Evolutionary conservation across 35 echinoderm and acorn worm genomes (phyloP), one percentile per base, ranked within the genome.

Genomic region (Lytechinus pictus): DNA sequence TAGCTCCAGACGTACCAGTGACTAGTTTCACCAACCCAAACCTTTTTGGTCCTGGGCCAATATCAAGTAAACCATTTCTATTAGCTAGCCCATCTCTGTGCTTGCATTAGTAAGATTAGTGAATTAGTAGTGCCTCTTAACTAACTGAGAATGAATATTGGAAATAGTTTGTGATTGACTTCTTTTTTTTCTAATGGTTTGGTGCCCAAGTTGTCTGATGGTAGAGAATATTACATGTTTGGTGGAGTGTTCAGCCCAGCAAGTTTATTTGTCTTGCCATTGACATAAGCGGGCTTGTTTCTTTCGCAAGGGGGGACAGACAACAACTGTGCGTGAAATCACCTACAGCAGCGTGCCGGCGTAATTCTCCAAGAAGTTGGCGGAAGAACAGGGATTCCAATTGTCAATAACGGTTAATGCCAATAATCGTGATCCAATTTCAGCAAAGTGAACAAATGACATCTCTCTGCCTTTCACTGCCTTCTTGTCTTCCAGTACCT

Each of bases 351-450:
- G 52, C 88, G 88, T 58, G 56, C 5, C 1, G 14, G 66, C 88
- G 52, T 90, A 90, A 90, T 54, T 90, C 88, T 33, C 88, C 29
- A 5, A 90, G 88, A 90, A 54, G 88, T 9, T 79, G 29, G 88
- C 88, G 12, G 28, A 54, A 52, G 88, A 90, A 90, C 88, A 90
- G 88, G 52, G 88, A 90, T 90, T 90, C 88, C 88, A 21, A 54
- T 90, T 90, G 88, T 90, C 88, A 54, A 54, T 44, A 44, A 21
- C 52, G 29, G 88, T 90, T 90, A 90, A 90, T 90, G 9, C 88
- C 52, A 9, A 90, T 90, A 90, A 90, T 90, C 29, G 52, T 90
- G 88, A 90, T 90, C 88, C 88, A 90, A 90, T 90, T 90, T 90
- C 88, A 90, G 28, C 28, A 44, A 90, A 90, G 28, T 54, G 88